These are phyloP conservation scores for Gonatopus flavifemur DNA, from an alignment of 1,140 invertebrate genomes.

Conservation along the genomic window DNA sequence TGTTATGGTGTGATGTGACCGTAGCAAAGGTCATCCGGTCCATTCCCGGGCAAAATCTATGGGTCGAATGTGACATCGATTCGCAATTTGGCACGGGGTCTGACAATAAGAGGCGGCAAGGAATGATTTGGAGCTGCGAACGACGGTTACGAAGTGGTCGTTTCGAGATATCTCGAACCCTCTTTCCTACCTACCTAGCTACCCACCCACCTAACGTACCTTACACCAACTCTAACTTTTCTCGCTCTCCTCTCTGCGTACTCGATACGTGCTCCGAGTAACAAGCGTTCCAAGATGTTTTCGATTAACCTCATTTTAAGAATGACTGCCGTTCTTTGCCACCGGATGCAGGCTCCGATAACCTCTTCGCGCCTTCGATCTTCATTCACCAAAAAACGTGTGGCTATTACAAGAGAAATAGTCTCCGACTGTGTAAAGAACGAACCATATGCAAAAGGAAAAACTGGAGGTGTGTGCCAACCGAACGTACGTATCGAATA, in stretches of 20 bases:
- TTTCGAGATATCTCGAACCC: slow-evolving; percentile 23
- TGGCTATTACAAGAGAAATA: too few relatives aligned
- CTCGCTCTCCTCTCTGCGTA: background rate
- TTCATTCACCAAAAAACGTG: too few relatives aligned
- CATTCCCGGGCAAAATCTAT: slow-evolving; percentile 12
- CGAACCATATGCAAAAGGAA: too few relatives aligned
- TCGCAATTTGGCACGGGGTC: slow-evolving; percentile 25
- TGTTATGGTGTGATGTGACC: background rate
- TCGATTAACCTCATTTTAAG: slow-evolving; percentile 37
- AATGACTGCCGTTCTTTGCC: slow-evolving; percentile 25
- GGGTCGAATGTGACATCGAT: slow-evolving; percentile 26
- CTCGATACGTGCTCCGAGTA: slow-evolving; percentile 20
- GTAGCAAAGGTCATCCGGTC: background rate
- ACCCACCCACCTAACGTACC: too few relatives aligned
- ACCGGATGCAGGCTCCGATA: slow-evolving; percentile 25
- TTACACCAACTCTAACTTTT: too few relatives aligned
- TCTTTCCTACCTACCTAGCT: background rate
- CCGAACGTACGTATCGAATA: too few relatives aligned
- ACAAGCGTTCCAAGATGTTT: slow-evolving; percentile 25
- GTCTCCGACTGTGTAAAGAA: too few relatives aligned
- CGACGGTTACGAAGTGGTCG: slow-evolving; percentile 10
- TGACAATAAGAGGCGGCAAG: slow-evolving; percentile 23
- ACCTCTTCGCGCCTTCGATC: slow-evolving; percentile 26
- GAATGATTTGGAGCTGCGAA: slow-evolving; percentile 26
- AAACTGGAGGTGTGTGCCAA: too few relatives aligned